phyloP scores from a whole-genome alignment of 2,113 vertebrate species.

The Esox niger region DNA sequence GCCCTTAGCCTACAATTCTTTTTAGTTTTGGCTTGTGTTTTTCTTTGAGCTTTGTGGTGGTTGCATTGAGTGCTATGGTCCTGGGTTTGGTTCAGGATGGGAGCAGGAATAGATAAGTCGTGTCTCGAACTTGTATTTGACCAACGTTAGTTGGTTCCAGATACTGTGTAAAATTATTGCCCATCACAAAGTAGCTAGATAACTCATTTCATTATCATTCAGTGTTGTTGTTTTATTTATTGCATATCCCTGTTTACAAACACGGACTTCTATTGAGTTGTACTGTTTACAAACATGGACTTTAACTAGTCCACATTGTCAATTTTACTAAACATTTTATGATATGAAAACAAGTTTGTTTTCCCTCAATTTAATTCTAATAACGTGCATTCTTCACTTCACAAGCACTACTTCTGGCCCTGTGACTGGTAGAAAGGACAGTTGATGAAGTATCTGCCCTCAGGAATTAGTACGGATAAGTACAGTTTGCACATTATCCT shows the following conservation, averaged over 20 bases:
- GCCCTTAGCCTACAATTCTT: conserved; percentile 2
- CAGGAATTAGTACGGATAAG: conserved; percentile 31
- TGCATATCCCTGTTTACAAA: conserved; percentile 14
- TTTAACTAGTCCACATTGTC: not conserved
- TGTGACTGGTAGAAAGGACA: conserved; percentile 44
- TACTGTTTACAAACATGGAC: conserved; percentile 12
- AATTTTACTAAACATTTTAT: conserved; percentile 21
- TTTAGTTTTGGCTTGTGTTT: conserved; percentile 20
- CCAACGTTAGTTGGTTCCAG: conserved; percentile 34
- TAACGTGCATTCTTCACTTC: conserved; percentile 58
- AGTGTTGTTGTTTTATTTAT: conserved; percentile 26
- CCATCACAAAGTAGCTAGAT: conserved; percentile 19
- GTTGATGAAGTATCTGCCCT: conserved; percentile 45
- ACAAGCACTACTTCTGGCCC: conserved; percentile 39
- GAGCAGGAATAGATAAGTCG: not conserved
- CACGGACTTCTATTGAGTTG: conserved; percentile 1
- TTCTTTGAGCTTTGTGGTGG: conserved; percentile 15
- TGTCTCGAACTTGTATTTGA: not conserved
- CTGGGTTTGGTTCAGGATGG: not conserved
- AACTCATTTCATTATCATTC: conserved; percentile 31
- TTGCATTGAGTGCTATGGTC: not conserved
- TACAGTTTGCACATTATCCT: conserved; percentile 72
- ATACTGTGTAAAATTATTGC: conserved; percentile 41
- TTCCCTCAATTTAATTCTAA: conserved; percentile 28
- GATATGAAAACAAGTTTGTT: conserved; percentile 35